A percentile compares a stretch with the other conserved stretches of the same genome.
These are phyloP conservation scores for Berghia stephanieae DNA, from an alignment of 1,140 invertebrate genomes.

Conservation along the genomic window DNA sequence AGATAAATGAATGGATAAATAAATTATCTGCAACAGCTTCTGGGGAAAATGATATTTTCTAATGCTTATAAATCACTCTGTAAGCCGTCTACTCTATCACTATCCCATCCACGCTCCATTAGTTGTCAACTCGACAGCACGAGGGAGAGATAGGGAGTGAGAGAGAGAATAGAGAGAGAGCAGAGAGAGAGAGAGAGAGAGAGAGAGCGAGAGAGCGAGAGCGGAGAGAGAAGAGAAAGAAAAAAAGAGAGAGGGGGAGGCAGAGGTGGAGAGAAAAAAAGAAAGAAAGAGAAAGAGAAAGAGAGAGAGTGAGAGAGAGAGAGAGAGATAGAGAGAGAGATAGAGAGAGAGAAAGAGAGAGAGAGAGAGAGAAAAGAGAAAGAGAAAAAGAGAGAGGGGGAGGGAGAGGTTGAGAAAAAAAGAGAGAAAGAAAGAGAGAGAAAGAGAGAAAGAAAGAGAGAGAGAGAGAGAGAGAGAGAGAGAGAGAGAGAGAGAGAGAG, in stretches of 20 bases:
- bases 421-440: not conserved
- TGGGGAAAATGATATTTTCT: no score
- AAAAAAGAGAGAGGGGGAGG: not conserved
- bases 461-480: conserved; percentile 19
- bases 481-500: conserved; percentile 7
- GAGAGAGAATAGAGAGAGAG: not conserved
- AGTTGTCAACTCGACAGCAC: not conserved
- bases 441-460: not conserved
- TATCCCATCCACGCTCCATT: not conserved
- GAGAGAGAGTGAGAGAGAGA: not conserved
- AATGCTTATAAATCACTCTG: no score
- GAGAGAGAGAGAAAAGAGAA: not conserved
- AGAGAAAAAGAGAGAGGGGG: not conserved
- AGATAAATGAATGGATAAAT: no score
- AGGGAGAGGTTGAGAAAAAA: not conserved
- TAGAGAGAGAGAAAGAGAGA: conserved; percentile 21
- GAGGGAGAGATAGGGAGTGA: not conserved
- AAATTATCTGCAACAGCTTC: no score
- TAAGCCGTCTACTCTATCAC: no score
- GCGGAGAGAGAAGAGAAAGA: not conserved
- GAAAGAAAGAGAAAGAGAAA: not conserved
- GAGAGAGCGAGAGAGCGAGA: not conserved
- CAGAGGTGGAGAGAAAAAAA: not conserved
- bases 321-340: conserved; percentile 18
- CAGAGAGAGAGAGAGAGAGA: not conserved